Evolutionary conservation across 2,888 invertebrate genomes (phyloP), one percentile per base, ranked within the genome.

Genomic region (Marronus borbonicus): DNA sequence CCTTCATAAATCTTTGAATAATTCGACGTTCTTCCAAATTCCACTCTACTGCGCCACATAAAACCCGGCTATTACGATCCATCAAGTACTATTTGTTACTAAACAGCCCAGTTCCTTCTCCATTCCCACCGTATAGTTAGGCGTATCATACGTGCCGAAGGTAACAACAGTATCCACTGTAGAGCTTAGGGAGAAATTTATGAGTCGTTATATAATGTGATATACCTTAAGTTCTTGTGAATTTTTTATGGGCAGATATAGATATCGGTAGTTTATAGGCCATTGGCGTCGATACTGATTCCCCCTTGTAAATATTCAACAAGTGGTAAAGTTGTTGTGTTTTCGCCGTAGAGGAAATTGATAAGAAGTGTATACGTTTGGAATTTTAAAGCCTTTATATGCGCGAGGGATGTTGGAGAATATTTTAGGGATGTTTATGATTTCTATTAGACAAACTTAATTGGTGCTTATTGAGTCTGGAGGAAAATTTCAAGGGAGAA

Each of bases 271-370:
- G 52, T 28, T 69, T 69, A 28, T 50, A n/a, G 2, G 52, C 24
- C 14, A 12, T 4, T 31, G 14, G 50, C 52, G 20, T 69, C 69
- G 52, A 69, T 69, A 69, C 49, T 52, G 65, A 50, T 68, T 52
- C 52, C 52, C 50, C 44, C 44, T 44, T 10, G 44, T 69, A 52
- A 69, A 69, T 50, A 52, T 52, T 50, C 69, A 69, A 69, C 69
- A 69, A 69, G 69, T 69, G 69, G 69, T 24, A 52, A 24, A 64
- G 50, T 52, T 17, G 55, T 55, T 52, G 55, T 55, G 55, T 55
- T 55, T 55, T 55, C 20, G n/a, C 69, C 17, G 14, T n/a, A 4
- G 39, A 65, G 36, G 39, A 65, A 65, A 65, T 36, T 39, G 36
- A 39, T 65, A 20, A 55, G 20, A 7, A 17, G 3, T n/a, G 55